Conservation (phyloP, 2,113 vertebrate genomes). For the Trichechus manatus region DNA sequence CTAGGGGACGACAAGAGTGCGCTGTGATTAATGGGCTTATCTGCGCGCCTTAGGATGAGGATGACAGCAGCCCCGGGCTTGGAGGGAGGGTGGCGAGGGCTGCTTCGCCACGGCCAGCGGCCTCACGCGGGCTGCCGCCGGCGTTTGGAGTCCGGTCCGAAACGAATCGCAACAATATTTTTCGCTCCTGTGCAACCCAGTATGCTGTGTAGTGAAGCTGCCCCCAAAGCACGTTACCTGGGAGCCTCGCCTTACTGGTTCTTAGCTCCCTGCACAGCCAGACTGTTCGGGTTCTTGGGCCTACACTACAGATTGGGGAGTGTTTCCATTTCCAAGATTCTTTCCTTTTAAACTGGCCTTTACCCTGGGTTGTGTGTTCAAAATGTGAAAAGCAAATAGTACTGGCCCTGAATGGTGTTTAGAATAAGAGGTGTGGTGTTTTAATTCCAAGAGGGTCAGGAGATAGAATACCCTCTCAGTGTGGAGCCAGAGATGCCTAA, state of each 20-base stretch:
- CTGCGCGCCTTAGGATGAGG: background rate
- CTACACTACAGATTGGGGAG: background rate
- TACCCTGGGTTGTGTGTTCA: background rate
- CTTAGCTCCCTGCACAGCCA: fast-evolving
- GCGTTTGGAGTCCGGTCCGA: background rate
- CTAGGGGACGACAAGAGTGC: background rate
- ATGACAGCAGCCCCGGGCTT: background rate
- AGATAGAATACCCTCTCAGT: background rate
- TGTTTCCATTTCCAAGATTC: background rate
- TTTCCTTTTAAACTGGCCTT: background rate
- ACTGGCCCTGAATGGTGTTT: background rate
- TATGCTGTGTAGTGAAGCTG: background rate
- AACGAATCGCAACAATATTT: too few species aligned
- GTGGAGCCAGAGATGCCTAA: background rate
- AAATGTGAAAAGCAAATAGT: background rate
- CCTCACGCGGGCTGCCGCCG: background rate
- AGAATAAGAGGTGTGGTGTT: background rate
- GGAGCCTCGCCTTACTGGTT: background rate
- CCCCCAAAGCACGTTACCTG: background rate
- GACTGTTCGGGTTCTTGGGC: background rate
- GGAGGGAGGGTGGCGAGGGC: background rate
- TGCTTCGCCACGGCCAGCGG: background rate
- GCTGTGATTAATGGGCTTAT: fast-evolving
- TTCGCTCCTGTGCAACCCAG: background rate
- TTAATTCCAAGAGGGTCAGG: background rate